Evolutionary conservation across 35 echinoderm and acorn worm genomes (phyloP), one percentile per base, ranked within the genome.

Genomic region (Strongylocentrotus purpuratus): DNA sequence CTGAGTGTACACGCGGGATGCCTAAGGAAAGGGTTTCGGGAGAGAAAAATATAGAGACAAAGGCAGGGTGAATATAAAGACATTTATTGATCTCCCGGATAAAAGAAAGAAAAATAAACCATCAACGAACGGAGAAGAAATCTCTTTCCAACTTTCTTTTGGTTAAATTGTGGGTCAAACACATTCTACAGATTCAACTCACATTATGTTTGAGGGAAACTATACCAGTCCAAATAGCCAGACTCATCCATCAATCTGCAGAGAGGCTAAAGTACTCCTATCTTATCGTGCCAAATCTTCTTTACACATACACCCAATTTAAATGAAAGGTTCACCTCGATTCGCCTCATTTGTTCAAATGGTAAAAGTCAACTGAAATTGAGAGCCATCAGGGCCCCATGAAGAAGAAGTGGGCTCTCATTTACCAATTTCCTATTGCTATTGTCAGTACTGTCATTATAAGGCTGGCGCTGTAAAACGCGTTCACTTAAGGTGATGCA

Each of bases 291-390:
- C 25, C 28, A 78, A 78, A 78, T 78, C 65, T 78, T 78, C 28
- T 78, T 28, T 78, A 22, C 65, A 55, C 28, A 28, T 78, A 7
- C 65, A 78, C 65, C 65, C 65, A 78, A 22, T 78, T 78, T 78
- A 78, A 18, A 33, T 31, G 87, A 89, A 89, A 89, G 87, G 87
- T 89, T 89, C 87, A 89, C 87, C 87, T 0, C 87, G 87, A 33
- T 89, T 33, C 33, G 32, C 87, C 15, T 78, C 45, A 89, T 89
- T 89, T 89, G 45, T 20, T 46, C 33, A 45, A 89, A 89, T 89
- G 87, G 87, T 89, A 89, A 89, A 89, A 89, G 87, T 89, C 87
- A 89, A 33, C 87, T 89, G 45, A 89, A 89, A 89, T 89, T 89
- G 87, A 89, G 33, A 22, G n/a, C 32, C 87, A 89, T 89, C 45